Percentiles rank a stretch among this genome's conserved stretches.
phyloP scores from a whole-genome alignment of 2,888 invertebrate genomes.

The Ectobius pallidus region DNA sequence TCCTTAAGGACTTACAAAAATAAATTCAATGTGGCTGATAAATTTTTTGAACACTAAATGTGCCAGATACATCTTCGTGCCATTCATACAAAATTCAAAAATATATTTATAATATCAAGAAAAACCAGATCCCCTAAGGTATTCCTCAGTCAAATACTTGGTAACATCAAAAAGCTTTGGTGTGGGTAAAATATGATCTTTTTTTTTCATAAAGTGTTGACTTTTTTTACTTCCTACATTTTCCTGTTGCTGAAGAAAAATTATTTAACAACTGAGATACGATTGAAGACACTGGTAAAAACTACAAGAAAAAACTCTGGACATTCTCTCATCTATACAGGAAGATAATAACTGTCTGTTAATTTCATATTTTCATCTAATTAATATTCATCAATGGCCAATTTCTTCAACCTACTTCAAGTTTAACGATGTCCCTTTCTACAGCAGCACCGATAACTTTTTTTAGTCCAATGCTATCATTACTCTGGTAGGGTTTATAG shows the following conservation, averaged over 20 bases:
- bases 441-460: too few species aligned
- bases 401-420: too few species aligned
- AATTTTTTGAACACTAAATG: slow-evolving; percentile 10
- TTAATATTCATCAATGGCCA: too few species aligned
- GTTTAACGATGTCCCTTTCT: too few species aligned
- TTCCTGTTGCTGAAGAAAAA: not conserved
- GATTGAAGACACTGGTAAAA: too few species aligned
- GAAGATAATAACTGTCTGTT: too few species aligned
- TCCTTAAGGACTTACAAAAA: not conserved
- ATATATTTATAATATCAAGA: not conserved
- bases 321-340: too few species aligned
- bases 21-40: slow-evolving; percentile 10
- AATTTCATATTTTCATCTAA: too few species aligned
- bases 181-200: slow-evolving; percentile 11
- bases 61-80: not conserved
- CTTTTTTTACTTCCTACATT: not conserved
- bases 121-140: not conserved
- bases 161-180: slow-evolving; percentile 40
- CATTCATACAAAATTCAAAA: slow-evolving; percentile 3
- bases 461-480: too few species aligned
- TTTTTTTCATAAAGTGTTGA: not conserved
- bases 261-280: not conserved
- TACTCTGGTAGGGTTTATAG: too few species aligned
- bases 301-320: too few species aligned
- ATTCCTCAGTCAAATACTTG: slow-evolving; percentile 24